Conservation (phyloP, 2,797 vertebrate species). For the Aulostomus chinensis region DNA sequence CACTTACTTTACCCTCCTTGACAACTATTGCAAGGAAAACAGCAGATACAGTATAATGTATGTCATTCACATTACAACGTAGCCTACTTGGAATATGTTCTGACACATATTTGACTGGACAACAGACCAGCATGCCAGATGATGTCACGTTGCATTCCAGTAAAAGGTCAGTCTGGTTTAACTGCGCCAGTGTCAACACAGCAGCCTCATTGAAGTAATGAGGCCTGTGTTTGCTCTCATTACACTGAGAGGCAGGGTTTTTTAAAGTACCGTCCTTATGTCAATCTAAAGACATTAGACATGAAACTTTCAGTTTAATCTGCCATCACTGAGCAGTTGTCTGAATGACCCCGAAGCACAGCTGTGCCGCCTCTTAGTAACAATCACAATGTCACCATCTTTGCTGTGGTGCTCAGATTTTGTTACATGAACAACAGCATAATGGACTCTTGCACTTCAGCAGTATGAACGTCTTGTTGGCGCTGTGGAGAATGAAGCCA, state of each 20-base stretch:
- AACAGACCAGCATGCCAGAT: neutral
- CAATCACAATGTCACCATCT: neutral
- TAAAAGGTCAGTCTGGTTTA: neutral
- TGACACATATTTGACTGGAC: neutral
- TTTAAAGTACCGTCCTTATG: no score
- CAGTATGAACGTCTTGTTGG: no score
- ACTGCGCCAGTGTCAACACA: neutral
- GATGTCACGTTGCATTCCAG: neutral
- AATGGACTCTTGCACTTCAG: no score
- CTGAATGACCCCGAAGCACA: conserved; percentile 7
- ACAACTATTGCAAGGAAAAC: neutral
- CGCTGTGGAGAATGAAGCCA: no score
- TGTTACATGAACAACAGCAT: no score
- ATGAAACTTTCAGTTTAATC: no score
- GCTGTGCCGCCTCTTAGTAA: neutral
- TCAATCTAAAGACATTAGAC: no score
- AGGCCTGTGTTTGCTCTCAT: neutral
- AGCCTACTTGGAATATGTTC: neutral
- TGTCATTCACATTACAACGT: neutral
- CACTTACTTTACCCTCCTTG: neutral
- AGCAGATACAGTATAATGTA: neutral
- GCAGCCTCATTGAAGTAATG: neutral
- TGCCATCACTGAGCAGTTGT: neutral
- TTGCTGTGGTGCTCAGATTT: no score
- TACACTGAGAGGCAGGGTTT: neutral